phyloP scores from a whole-genome alignment of 2,113 vertebrate species.

The Sapajus apella region DNA sequence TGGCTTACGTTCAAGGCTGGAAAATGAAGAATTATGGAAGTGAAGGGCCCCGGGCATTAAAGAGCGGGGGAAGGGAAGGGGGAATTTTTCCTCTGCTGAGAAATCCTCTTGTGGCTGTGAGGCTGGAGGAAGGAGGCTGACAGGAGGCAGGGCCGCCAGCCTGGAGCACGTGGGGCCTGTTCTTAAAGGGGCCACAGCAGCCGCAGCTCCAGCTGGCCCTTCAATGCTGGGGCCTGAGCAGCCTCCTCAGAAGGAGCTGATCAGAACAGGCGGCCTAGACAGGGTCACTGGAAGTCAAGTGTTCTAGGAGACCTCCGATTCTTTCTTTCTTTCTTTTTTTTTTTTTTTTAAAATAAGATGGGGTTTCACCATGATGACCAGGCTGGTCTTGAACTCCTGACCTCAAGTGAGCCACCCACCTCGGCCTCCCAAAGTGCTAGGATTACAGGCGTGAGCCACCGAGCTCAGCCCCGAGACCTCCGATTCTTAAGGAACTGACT shows the following conservation, averaged over 20 bases:
- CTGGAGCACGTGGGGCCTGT: slow-evolving; percentile 77
- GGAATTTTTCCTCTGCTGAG: slow-evolving; percentile 88
- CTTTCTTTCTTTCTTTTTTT: background rate
- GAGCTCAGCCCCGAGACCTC: background rate
- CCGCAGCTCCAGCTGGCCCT: background rate
- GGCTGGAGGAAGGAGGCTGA: slow-evolving; percentile 84
- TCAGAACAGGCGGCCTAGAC: background rate
- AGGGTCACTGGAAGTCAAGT: background rate
- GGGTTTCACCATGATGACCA: too few relatives aligned
- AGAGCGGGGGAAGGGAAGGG: slow-evolving; percentile 81
- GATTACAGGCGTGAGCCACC: too few relatives aligned
- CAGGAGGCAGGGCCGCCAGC: slow-evolving; percentile 80
- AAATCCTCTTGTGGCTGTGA: slow-evolving; percentile 86
- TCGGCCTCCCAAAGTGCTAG: too few relatives aligned
- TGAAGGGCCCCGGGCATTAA: slow-evolving; percentile 97
- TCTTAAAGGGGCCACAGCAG: slow-evolving; percentile 85
- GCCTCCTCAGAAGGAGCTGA: slow-evolving; percentile 53
- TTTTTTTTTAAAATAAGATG: too few relatives aligned
- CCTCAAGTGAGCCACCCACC: too few relatives aligned
- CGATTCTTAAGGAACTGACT: background rate
- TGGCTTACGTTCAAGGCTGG: slow-evolving; percentile 97
- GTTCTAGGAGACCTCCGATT: background rate
- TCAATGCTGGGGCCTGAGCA: background rate
- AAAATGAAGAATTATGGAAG: slow-evolving; percentile 98
- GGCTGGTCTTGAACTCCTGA: too few relatives aligned